These are phyloP conservation scores for Phalacrocorax aristotelis DNA, from an alignment of 2,113 vertebrate species.

Conservation along the genomic window DNA sequence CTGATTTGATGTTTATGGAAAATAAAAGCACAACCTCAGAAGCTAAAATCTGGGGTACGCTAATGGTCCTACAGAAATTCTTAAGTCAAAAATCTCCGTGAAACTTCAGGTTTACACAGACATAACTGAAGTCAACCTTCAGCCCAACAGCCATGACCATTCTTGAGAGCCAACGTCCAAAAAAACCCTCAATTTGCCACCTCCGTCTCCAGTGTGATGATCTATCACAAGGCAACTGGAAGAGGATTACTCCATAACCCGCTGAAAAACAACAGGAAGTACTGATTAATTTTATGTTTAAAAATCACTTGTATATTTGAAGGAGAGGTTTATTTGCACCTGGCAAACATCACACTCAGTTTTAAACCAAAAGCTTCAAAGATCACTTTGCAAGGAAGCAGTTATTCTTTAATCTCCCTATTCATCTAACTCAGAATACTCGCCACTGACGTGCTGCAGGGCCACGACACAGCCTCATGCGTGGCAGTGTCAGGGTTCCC, in stretches of 20 bases:
- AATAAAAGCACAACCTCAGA: neutral
- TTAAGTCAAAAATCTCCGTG: neutral
- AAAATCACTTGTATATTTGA: neutral
- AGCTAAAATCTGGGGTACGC: neutral
- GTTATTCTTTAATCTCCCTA: neutral
- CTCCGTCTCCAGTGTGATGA: neutral
- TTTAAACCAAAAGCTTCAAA: neutral
- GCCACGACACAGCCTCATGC: fast-evolving
- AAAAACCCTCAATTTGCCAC: neutral
- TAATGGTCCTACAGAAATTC: neutral
- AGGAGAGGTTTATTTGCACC: neutral
- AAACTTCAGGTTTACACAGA: neutral
- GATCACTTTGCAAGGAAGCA: neutral
- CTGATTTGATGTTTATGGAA: neutral
- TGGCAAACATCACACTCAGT: neutral
- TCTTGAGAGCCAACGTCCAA: neutral
- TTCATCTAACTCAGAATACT: neutral
- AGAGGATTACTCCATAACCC: neutral
- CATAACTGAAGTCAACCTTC: neutral
- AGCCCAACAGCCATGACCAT: neutral
- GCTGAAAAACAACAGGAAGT: neutral
- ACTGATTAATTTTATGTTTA: neutral
- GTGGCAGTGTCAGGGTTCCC: neutral
- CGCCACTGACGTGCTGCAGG: neutral
- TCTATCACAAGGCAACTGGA: neutral